These are phyloP conservation scores for Empis stercorea DNA, from an alignment of 2,888 invertebrate genomes.

Conservation along the genomic window DNA sequence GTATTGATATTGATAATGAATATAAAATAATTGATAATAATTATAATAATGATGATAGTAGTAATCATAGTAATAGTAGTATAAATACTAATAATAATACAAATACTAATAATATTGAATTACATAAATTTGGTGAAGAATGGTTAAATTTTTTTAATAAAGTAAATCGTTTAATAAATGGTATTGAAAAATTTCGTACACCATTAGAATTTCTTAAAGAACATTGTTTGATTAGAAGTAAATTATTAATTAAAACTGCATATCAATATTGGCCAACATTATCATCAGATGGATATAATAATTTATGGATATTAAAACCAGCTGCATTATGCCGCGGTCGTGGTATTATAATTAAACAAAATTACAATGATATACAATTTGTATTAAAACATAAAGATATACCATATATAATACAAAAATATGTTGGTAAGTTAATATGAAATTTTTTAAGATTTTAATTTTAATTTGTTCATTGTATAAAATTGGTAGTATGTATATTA, in stretches of 20 bases:
- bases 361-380: background rate
- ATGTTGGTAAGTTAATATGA: background rate
- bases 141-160: background rate
- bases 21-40: background rate
- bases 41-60: background rate
- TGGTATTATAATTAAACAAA: background rate
- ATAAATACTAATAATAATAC: too few species aligned
- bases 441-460: too few species aligned
- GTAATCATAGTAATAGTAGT: too few species aligned
- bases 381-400: background rate
- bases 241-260: slow-evolving; percentile 14
- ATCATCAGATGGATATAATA: slow-evolving; percentile 57
- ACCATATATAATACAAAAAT: background rate
- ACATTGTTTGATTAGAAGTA: background rate
- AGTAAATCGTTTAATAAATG: background rate
- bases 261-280: slow-evolving; percentile 47
- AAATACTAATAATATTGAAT: too few species aligned
- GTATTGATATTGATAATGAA: background rate
- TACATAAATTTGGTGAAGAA: too few species aligned
- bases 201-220: too few species aligned
- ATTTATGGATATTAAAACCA: slow-evolving; percentile 79
- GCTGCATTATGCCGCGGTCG: slow-evolving; percentile 54
- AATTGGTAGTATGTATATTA: too few species aligned
- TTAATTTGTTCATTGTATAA: too few species aligned
- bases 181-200: background rate